phyloP scores from a whole-genome alignment of 2,888 invertebrate species.

The Dicyrtoma fusca region DNA sequence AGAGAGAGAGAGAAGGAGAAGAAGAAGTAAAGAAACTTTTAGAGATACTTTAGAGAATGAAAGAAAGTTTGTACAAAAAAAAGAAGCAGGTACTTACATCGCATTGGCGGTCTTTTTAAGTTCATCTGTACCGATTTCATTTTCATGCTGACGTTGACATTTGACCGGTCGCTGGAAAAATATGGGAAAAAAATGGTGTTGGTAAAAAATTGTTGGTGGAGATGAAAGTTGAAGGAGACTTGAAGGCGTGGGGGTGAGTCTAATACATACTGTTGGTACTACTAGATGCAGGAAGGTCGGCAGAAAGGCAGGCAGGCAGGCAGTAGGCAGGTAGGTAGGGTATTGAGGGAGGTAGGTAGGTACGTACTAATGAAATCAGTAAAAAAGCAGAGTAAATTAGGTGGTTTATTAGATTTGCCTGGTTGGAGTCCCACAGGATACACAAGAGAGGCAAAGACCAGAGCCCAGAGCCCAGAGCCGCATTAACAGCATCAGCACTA shows the following conservation, averaged over 20 bases:
- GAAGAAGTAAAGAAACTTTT: neutral
- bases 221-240: neutral
- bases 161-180: constrained; percentile 22
- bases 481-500: too few species aligned
- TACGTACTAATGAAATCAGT: constrained; percentile 20
- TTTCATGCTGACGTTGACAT: constrained; percentile 16
- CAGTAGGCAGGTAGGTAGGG: neutral
- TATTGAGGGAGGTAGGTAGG: neutral
- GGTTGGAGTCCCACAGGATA: constrained; percentile 41
- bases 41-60: too few species aligned
- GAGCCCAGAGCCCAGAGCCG: neutral
- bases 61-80: too few species aligned
- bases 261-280: neutral
- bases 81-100: neutral
- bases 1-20: constrained; percentile 6
- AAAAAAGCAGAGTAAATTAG: constrained; percentile 31
- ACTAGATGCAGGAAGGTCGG: too few species aligned
- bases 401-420: constrained; percentile 48
- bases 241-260: neutral
- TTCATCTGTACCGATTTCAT: neutral
- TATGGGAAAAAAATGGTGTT: too few species aligned
- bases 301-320: too few species aligned
- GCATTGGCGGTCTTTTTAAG: constrained; percentile 18
- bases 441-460: neutral
- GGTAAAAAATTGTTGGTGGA: constrained; percentile 11